phyloP scores from a whole-genome alignment of 2,113 vertebrate genomes.

The Vulpes vulpes region DNA sequence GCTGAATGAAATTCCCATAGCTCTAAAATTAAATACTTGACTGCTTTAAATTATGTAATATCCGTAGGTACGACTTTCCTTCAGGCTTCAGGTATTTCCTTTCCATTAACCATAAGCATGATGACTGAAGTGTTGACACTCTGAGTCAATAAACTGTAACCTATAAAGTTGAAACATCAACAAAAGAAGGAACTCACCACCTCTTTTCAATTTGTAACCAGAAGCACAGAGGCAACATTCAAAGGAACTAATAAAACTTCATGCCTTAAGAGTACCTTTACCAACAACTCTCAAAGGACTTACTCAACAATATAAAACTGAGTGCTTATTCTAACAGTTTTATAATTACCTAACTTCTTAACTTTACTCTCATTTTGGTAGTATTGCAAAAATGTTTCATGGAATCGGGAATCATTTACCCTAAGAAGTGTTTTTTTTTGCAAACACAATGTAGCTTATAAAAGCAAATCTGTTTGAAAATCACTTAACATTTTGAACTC shows the following conservation, averaged over 20 bases:
- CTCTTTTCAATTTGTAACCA: not conserved
- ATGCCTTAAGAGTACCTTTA: not conserved
- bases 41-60: not conserved
- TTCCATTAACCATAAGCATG: not conserved
- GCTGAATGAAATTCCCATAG: not conserved
- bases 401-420: not conserved
- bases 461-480: slow-evolving; percentile 41
- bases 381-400: not conserved
- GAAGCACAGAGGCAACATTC: not conserved
- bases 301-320: slow-evolving; percentile 1
- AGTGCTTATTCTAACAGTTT: not conserved
- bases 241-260: not conserved
- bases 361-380: not conserved
- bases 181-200: not conserved
- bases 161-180: not conserved
- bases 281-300: not conserved
- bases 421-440: slow-evolving; percentile 44
- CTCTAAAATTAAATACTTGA: not conserved
- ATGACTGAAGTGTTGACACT: not conserved
- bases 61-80: not conserved
- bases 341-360: not conserved
- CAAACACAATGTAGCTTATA: slow-evolving; percentile 59
- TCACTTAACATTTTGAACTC: slow-evolving; percentile 56
- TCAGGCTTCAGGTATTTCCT: not conserved
- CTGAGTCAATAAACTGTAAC: not conserved